phyloP scores from a whole-genome alignment of 2,113 vertebrate species.

The Megaleporinus macrocephalus region DNA sequence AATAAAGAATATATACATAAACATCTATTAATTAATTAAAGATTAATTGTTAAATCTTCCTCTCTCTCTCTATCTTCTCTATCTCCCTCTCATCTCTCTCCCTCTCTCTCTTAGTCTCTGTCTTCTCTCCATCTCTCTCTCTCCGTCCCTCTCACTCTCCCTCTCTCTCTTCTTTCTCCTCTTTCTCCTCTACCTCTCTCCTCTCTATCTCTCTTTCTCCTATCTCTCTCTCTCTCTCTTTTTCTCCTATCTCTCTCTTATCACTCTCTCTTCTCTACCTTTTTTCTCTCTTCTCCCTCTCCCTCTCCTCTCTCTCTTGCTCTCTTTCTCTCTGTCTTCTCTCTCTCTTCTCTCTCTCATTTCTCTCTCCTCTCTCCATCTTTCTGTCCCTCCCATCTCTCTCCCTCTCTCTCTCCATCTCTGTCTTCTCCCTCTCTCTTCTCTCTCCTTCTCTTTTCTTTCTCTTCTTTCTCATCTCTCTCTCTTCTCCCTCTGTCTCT shows the following conservation, averaged over 20 bases:
- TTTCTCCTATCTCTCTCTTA: background rate
- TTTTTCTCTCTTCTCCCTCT: background rate
- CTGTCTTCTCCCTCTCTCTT: no score
- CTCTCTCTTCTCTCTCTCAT: background rate
- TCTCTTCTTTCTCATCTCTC: no score
- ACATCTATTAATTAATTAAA: no score
- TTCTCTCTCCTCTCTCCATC: background rate
- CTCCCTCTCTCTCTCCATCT: slow-evolving; percentile 49
- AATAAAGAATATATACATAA: no score
- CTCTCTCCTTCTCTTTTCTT: no score
- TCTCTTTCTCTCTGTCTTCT: background rate
- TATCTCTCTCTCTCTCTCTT: slow-evolving; percentile 43
- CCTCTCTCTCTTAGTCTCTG: background rate
- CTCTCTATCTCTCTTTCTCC: slow-evolving; percentile 27
- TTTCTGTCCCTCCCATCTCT: background rate
- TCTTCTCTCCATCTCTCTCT: background rate
- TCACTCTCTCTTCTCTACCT: no score
- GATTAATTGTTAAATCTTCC: background rate
- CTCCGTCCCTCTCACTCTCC: background rate
- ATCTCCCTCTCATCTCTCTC: slow-evolving; percentile 17
- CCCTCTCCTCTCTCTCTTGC: no score
- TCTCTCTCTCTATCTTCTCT: background rate
- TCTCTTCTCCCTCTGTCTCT: no score
- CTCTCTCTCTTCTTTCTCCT: background rate
- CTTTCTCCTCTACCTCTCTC: background rate